Evolutionary conservation across 2,113 vertebrate genomes (phyloP), one percentile per base, ranked within the genome.

Genomic region (Pachycephala philippinensis): DNA sequence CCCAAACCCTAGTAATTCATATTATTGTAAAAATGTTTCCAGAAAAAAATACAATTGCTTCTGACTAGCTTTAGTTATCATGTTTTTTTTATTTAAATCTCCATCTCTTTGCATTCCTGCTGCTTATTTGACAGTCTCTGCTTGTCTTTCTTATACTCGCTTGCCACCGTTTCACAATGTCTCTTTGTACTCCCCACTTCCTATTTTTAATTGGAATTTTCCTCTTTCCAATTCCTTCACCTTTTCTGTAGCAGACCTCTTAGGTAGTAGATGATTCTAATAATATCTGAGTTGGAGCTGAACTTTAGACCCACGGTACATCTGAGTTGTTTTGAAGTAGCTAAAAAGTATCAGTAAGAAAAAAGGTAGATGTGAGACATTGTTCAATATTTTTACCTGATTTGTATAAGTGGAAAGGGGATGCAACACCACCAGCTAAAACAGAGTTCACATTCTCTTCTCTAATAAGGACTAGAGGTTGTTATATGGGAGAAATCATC

Each of bases 191-290:
- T 89, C 66, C 56, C 70, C 61, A 54, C 82, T 78, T 94, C 80
- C 77, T 93, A 37, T 64, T 94, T 86, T 92, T 94, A 97, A 96
- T 97, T 95, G 74, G 92, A 86, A 68, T 95, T 93, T 93, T 91
- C n/a, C 82, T 90, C 80, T 95, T 94, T 86, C 68, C 39, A 47
- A 44, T 66, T 92, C 47, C 79, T 83, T 72, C 22, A 69, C 79
- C 56, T 93, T 92, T 91, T 93, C 61, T 69, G 42, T 78, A 90
- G 81, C 57, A 61, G 37, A 87, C 3, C 15, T 70, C 54, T 70
- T 56, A 78, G 88, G 56, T 28, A 39, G 69, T 31, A 84, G 72
- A 80, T 92, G 79, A 90, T 93, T 35, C 71, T 92, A 75, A 93
- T 93, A 96, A 75, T 86, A 86, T 63, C 83, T 71, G 80, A 94